Conservation (phyloP, 2,888 invertebrate genomes). For the Clitarchus hookeri region DNA sequence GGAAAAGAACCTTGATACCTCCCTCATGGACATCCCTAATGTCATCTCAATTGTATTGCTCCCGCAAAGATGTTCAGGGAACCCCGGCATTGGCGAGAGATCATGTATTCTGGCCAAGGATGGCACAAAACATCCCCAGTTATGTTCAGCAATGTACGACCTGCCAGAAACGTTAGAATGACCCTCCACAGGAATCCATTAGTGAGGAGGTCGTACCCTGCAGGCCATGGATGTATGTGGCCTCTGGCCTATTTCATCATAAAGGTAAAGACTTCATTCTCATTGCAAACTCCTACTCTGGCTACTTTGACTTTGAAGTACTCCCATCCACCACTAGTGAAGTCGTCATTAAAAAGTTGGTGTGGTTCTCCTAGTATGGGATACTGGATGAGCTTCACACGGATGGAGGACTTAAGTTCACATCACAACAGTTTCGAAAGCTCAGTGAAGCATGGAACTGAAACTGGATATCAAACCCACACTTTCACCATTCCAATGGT, state of each 20-base stretch:
- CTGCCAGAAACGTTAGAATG: neutral
- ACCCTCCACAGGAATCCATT: slow-evolving; percentile 16
- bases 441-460: no score
- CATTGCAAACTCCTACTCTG: neutral
- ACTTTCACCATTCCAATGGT: neutral
- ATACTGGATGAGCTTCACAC: neutral
- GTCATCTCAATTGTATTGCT: neutral
- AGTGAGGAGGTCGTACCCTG: slow-evolving; percentile 23
- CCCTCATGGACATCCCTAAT: neutral
- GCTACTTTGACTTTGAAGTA: neutral
- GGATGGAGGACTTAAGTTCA: neutral
- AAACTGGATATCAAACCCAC: neutral
- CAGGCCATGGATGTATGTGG: slow-evolving; percentile 44
- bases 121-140: neutral
- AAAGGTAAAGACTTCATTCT: neutral
- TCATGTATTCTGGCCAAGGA: neutral
- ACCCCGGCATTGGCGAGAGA: neutral
- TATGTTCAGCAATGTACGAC: neutral
- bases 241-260: slow-evolving; percentile 44
- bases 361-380: neutral
- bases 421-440: no score
- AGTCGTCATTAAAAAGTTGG: neutral
- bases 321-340: neutral
- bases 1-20: neutral
- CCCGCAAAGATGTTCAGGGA: neutral